A percentile compares a stretch with the other conserved stretches of the same genome.
Conservation (phyloP, 2,888 invertebrate species). For the Hermodice carunculata region DNA sequence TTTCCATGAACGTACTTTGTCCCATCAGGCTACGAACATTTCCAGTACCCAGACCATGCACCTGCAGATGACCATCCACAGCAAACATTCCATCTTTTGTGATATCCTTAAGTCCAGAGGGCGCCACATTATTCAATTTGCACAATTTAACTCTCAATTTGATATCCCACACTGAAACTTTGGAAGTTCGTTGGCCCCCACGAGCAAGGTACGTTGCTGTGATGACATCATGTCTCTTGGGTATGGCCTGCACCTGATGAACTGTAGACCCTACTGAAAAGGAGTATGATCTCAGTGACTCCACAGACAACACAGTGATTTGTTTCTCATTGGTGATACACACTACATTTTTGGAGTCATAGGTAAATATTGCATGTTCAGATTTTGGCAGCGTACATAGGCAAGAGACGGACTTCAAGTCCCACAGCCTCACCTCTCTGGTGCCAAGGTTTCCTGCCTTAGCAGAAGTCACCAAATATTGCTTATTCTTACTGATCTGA, state of each 20-base stretch:
- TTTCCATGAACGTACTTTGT: neutral
- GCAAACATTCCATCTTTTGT: slow-evolving; percentile 37
- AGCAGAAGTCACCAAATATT: slow-evolving; percentile 8
- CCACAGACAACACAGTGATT: too few relatives aligned
- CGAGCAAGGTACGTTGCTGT: neutral
- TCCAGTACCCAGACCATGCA: slow-evolving; percentile 32
- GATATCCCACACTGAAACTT: slow-evolving; percentile 6
- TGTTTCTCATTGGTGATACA: neutral
- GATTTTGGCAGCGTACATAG: slow-evolving; percentile 1
- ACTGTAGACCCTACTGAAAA: too few relatives aligned
- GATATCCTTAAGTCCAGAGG: slow-evolving; percentile 30
- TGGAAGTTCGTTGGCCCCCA: neutral
- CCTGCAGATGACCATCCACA: slow-evolving; percentile 39
- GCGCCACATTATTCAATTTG: slow-evolving; percentile 3
- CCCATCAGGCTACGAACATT: neutral
- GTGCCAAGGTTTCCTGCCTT: slow-evolving; percentile 10
- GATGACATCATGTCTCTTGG: neutral
- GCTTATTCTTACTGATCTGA: slow-evolving; percentile 1
- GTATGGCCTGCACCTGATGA: slow-evolving; percentile 5
- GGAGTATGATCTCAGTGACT: too few relatives aligned
- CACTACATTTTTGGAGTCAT: slow-evolving; percentile 1
- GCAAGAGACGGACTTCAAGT: neutral
- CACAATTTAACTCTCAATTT: neutral
- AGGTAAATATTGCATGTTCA: slow-evolving; percentile 3
- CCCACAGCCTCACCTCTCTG: slow-evolving; percentile 12